Evolutionary conservation across 2,113 vertebrate genomes (phyloP).

Genomic region (Morone chrysops): DNA sequence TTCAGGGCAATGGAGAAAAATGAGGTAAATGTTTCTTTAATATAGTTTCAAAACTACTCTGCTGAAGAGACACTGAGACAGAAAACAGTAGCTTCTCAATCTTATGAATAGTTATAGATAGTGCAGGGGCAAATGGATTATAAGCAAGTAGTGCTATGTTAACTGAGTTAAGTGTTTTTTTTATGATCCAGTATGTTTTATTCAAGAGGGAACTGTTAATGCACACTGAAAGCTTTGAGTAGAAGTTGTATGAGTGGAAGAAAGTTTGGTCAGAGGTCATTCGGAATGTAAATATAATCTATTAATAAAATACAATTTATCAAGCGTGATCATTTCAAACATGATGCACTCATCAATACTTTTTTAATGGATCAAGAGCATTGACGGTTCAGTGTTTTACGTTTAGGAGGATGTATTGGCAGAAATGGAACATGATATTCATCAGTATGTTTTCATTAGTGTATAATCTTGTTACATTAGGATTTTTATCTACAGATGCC

Average conservation of each 20-base stretch:
- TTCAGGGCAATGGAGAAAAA: background rate
- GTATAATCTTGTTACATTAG: no score
- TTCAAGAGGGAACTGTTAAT: background rate
- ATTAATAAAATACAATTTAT: no score
- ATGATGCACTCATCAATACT: no score
- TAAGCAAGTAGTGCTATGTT: background rate
- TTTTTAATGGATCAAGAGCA: no score
- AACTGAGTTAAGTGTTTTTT: background rate
- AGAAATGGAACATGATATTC: no score
- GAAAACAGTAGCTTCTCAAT: background rate
- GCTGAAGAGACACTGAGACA: background rate
- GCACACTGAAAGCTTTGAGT: background rate
- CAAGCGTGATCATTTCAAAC: no score
- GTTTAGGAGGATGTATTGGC: no score
- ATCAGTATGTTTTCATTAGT: no score
- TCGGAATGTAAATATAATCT: background rate
- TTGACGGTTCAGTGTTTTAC: no score
- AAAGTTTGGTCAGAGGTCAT: background rate
- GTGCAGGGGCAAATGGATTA: background rate
- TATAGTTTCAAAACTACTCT: background rate
- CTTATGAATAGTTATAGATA: background rate
- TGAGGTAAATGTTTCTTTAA: constrained; percentile 3
- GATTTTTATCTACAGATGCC: no score
- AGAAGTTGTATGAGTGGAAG: background rate
- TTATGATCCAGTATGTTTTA: background rate